phyloP scores from a whole-genome alignment of 2,113 vertebrate species.

The Nothobranchius furzeri region DNA sequence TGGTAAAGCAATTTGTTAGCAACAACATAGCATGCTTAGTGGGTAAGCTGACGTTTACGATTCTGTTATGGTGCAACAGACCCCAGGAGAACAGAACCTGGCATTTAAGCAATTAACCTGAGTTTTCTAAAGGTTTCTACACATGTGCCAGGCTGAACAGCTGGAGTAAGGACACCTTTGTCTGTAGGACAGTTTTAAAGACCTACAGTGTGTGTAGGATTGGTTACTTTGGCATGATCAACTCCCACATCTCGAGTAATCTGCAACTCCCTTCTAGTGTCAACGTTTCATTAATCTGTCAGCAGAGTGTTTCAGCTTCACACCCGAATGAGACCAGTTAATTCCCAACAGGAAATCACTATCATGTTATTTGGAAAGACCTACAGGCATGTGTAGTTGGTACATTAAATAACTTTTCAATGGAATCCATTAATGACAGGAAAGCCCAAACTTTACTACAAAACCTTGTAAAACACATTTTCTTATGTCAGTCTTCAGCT shows the following conservation, averaged over 20 bases:
- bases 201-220: conserved; percentile 25
- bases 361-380: neutral
- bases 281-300: neutral
- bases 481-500: neutral
- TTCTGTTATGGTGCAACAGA: conserved; percentile 13
- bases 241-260: conserved; percentile 19
- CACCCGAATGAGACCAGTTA: too few species aligned
- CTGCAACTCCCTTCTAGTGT: neutral
- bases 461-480: neutral
- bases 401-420: neutral
- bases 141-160: conserved; percentile 13
- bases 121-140: conserved; percentile 30
- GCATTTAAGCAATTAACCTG: conserved; percentile 40
- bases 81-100: neutral
- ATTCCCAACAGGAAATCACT: neutral
- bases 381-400: neutral
- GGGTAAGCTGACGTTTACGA: conserved; percentile 21
- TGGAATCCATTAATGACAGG: neutral
- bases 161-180: conserved; percentile 5
- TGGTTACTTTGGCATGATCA: conserved; percentile 46
- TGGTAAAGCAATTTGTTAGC: conserved; percentile 24
- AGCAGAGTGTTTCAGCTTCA: neutral
- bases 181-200: conserved; percentile 27
- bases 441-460: neutral
- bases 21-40: neutral